These are phyloP conservation scores for Drosophila prostipennis DNA, from an alignment of 2,888 invertebrate genomes.

Conservation along the genomic window DNA sequence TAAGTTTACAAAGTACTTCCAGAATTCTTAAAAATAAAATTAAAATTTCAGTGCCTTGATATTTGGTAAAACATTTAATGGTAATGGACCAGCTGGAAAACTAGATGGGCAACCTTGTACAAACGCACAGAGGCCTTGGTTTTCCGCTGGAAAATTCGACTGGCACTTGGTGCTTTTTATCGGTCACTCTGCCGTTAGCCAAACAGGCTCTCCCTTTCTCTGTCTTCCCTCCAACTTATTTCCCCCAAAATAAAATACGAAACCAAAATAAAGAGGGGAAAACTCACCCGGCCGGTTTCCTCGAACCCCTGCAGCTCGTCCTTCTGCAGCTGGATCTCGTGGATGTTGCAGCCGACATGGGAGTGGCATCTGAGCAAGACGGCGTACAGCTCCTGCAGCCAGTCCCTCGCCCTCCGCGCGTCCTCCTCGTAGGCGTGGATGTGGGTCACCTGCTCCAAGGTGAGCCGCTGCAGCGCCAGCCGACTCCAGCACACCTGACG, in stretches of 20 bases:
- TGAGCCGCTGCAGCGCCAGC: constrained; percentile 90
- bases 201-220: constrained; percentile 32
- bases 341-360: constrained; percentile 89
- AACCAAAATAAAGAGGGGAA: constrained; percentile 13
- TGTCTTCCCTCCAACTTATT: neutral
- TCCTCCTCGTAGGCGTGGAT: constrained; percentile 91
- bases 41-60: too few species aligned
- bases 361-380: constrained; percentile 89
- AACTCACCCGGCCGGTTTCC: constrained; percentile 90
- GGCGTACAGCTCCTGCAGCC: constrained; percentile 90
- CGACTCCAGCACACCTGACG: constrained; percentile 90
- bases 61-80: neutral
- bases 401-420: constrained; percentile 89
- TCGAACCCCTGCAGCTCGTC: constrained; percentile 90
- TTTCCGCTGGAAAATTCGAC: constrained; percentile 5
- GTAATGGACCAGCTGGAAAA: neutral
- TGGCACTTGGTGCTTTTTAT: constrained; percentile 4
- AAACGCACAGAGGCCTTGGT: constrained; percentile 15
- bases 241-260: constrained; percentile 5
- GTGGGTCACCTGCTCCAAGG: constrained; percentile 91
- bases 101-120: neutral
- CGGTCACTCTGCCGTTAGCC: constrained; percentile 39
- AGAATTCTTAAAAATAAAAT: too few species aligned
- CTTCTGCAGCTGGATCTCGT: constrained; percentile 90
- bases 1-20: too few species aligned